Conservation (phyloP, 2,797 vertebrate genomes). For the Parauchenoglanis ngamensis region DNA sequence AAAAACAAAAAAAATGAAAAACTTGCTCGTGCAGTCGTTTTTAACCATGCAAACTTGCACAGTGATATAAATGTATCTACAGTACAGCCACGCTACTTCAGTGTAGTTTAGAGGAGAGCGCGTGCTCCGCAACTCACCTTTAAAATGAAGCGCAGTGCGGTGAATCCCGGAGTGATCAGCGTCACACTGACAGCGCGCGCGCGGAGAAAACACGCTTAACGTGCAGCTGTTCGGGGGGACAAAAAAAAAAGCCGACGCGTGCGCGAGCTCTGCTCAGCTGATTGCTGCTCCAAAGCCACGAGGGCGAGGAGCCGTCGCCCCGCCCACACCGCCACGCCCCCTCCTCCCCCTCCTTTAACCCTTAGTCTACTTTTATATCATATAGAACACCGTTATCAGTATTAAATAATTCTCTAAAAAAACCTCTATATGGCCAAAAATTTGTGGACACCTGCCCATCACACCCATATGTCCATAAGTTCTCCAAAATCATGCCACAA, state of each 20-base stretch:
- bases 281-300: conserved; percentile 11
- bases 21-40: not conserved
- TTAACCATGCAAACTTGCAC: not conserved
- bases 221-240: not conserved
- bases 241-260: not conserved
- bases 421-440: not conserved
- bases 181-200: not conserved
- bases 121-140: not conserved
- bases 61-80: not conserved
- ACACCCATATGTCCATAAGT: too few species aligned
- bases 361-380: not conserved
- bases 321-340: not conserved
- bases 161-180: not conserved
- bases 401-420: too few species aligned
- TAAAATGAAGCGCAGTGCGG: not conserved
- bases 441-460: not conserved
- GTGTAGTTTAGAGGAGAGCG: not conserved
- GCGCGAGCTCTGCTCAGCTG: conserved; percentile 13
- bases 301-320: not conserved
- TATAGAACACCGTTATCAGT: too few species aligned
- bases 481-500: too few species aligned
- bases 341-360: not conserved
- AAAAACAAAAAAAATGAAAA: not conserved
- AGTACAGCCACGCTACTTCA: not conserved
- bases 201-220: not conserved